Percentiles rank a stretch among this genome's conserved stretches.
These are phyloP conservation scores for Lepus timidus DNA, from an alignment of 2,113 vertebrate species.

Conservation along the genomic window DNA sequence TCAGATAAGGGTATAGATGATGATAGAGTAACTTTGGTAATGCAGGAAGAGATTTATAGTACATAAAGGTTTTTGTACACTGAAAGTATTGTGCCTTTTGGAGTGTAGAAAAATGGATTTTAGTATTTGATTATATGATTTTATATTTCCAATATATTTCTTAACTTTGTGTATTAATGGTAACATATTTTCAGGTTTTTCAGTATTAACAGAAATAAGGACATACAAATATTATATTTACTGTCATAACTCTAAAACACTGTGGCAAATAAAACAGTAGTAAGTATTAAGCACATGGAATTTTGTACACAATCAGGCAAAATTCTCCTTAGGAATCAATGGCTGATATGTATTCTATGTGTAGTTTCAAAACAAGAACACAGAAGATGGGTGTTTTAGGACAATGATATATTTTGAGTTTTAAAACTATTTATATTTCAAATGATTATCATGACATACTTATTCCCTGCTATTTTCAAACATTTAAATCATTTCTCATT, in stretches of 20 bases:
- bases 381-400: background rate
- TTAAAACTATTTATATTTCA: conserved; percentile 15
- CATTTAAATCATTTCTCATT: conserved; percentile 4
- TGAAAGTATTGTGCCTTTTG: conserved; percentile 9
- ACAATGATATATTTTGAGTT: conserved; percentile 48
- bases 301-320: background rate
- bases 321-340: background rate
- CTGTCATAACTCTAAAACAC: background rate
- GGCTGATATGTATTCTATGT: background rate
- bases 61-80: conserved; percentile 62
- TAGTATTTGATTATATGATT: conserved; percentile 46
- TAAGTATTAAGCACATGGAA: background rate
- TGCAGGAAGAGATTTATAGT: conserved; percentile 64
- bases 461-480: conserved; percentile 14
- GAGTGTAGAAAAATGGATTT: conserved; percentile 52
- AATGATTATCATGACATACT: background rate
- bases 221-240: background rate
- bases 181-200: background rate
- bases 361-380: conserved; percentile 4
- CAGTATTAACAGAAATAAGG: conserved; percentile 7
- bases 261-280: background rate
- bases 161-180: background rate
- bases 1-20: conserved; percentile 75
- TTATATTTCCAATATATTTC: conserved; percentile 60
- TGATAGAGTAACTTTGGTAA: conserved; percentile 66